phyloP scores from a whole-genome alignment of 2,888 invertebrate species.

The Acanthococcus lagerstroemiae region DNA sequence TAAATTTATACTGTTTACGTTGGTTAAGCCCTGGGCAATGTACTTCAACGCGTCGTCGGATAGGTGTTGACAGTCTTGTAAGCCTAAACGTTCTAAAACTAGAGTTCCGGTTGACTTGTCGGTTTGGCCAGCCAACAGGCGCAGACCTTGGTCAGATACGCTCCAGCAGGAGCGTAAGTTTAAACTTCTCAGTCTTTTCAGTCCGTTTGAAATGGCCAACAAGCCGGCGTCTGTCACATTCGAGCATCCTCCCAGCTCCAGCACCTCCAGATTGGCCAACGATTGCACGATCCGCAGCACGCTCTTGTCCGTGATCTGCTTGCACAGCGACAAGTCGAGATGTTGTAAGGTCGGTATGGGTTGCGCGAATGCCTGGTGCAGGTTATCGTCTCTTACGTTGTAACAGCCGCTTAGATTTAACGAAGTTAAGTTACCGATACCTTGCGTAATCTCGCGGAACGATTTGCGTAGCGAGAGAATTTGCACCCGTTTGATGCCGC shows the following conservation, averaged over 20 bases:
- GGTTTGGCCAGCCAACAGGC: conserved; percentile 48
- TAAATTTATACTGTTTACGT: conserved; percentile 76
- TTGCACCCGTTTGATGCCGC: conserved; percentile 82
- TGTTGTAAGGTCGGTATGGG: conserved; percentile 66
- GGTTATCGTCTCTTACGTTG: conserved; percentile 73
- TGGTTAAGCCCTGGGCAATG: conserved; percentile 68
- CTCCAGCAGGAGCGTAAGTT: conserved; percentile 89
- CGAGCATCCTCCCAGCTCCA: conserved; percentile 85
- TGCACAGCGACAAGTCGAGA: conserved; percentile 82
- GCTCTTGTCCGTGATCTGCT: conserved; percentile 87
- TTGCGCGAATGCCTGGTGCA: conserved; percentile 69
- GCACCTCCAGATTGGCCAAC: conserved; percentile 70
- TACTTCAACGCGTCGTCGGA: conserved; percentile 83
- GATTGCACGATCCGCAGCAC: conserved; percentile 74
- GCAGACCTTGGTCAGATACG: conserved; percentile 82
- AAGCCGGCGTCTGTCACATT: conserved; percentile 83
- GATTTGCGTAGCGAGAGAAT: conserved; percentile 74
- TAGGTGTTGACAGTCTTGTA: conserved; percentile 90
- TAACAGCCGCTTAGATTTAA: conserved; percentile 87
- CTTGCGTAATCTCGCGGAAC: conserved; percentile 72
- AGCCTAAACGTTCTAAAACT: conserved; percentile 69
- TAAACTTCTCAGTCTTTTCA: conserved; percentile 69
- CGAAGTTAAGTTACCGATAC: conserved; percentile 75
- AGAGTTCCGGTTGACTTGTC: conserved; percentile 58
- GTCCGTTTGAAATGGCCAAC: conserved; percentile 74